Conservation (phyloP, 1,140 invertebrate genomes). For the Seison nebaliae region DNA sequence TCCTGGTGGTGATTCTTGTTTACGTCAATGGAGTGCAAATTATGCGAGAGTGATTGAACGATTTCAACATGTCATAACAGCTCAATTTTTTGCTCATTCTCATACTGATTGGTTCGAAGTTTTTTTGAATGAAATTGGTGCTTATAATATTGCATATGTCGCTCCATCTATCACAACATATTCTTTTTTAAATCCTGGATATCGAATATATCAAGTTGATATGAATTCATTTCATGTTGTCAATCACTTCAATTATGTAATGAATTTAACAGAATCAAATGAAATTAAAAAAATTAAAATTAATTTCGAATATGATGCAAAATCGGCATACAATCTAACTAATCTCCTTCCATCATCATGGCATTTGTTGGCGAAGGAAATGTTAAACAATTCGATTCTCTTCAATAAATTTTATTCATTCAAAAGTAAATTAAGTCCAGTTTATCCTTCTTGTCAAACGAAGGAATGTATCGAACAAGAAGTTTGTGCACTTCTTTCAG, state of each 20-base stretch:
- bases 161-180: slow-evolving; percentile 73
- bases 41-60: slow-evolving; percentile 24
- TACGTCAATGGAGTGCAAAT: slow-evolving; percentile 33
- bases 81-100: slow-evolving; percentile 32
- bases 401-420: no score
- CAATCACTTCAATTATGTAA: background rate
- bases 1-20: slow-evolving; percentile 40
- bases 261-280: slow-evolving; percentile 5
- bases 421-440: no score
- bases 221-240: background rate
- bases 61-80: slow-evolving; percentile 28
- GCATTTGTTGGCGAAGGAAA: no score
- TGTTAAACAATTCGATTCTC: no score
- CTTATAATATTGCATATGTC: slow-evolving; percentile 68
- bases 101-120: slow-evolving; percentile 28
- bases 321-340: no score
- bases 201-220: slow-evolving; percentile 10
- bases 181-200: slow-evolving; percentile 8
- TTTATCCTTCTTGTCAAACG: no score
- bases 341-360: no score
- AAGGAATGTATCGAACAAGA: no score
- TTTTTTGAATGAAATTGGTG: slow-evolving; percentile 39
- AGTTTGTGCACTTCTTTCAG: no score
- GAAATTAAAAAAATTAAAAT: no score
- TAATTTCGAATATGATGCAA: no score